These are phyloP conservation scores for Drosophila paucipuncta DNA, from an alignment of 2,888 invertebrate species.

Conservation along the genomic window DNA sequence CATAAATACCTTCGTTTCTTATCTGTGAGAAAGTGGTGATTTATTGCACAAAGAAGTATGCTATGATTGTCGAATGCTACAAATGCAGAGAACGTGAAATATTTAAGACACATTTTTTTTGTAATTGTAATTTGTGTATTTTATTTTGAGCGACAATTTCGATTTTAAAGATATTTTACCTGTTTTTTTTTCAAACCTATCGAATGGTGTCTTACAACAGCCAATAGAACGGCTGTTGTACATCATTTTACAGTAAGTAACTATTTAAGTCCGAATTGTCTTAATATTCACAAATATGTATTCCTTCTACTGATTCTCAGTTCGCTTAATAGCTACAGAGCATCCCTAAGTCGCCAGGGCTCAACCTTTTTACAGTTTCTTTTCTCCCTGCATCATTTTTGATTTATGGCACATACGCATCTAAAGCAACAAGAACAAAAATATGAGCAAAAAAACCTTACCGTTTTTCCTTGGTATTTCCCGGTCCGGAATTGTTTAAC, in stretches of 20 bases:
- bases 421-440: constrained; percentile 23
- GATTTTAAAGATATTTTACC: neutral
- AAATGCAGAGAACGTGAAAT: neutral
- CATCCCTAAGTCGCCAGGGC: constrained; percentile 20
- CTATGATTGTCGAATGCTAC: neutral
- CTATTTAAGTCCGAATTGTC: neutral
- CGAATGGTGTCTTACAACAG: neutral
- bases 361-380: constrained; percentile 36
- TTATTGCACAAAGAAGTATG: neutral
- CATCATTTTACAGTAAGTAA: neutral
- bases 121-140: neutral
- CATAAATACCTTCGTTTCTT: neutral
- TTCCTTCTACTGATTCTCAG: neutral
- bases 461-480: constrained; percentile 32
- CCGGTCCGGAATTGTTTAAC: constrained; percentile 32
- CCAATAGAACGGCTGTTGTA: neutral
- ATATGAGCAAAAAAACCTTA: constrained; percentile 10
- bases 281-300: neutral
- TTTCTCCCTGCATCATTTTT: constrained; percentile 49
- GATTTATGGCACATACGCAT: constrained; percentile 68
- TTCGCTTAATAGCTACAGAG: constrained; percentile 1
- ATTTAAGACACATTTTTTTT: neutral
- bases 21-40: neutral
- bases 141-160: neutral
- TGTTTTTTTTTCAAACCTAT: neutral